These are phyloP conservation scores for Capitulum mitella DNA, from an alignment of 2,888 invertebrate genomes.

Conservation along the genomic window DNA sequence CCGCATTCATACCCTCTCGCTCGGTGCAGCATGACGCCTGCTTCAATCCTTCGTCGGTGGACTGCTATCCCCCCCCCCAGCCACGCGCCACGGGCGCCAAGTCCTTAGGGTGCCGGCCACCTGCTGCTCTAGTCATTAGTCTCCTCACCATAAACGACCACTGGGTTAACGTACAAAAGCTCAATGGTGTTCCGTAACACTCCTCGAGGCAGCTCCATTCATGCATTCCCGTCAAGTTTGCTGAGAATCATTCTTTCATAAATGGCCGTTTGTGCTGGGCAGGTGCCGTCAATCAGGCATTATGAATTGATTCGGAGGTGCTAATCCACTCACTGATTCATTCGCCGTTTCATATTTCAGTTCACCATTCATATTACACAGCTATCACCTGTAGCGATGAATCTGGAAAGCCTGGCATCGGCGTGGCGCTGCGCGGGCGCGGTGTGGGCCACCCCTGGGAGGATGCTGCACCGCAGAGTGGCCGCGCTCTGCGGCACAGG, in stretches of 20 bases:
- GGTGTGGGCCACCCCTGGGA: neutral
- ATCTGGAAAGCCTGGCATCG: neutral
- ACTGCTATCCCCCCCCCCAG: too few species aligned
- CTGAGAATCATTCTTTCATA: neutral
- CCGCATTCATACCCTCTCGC: too few species aligned
- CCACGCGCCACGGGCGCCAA: too few species aligned
- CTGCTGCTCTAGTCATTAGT: too few species aligned
- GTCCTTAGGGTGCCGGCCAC: too few species aligned
- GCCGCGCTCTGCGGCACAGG: neutral
- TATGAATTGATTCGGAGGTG: neutral
- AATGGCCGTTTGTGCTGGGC: neutral
- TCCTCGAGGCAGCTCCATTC: neutral
- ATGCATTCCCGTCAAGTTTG: neutral
- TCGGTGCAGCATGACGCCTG: too few species aligned
- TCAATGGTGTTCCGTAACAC: neutral
- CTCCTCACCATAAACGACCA: too few species aligned
- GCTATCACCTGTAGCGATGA: constrained; percentile 8
- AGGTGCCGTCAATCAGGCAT: neutral
- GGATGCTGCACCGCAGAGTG: neutral
- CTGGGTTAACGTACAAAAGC: neutral
- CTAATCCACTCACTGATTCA: constrained; percentile 18
- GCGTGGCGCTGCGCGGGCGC: neutral
- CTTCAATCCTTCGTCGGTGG: too few species aligned
- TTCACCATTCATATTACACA: neutral
- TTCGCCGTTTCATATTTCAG: constrained; percentile 21